A percentile compares a stretch with the other conserved stretches of the same genome.
phyloP scores from a whole-genome alignment of 2,888 invertebrate species.

The Pammene aurita region DNA sequence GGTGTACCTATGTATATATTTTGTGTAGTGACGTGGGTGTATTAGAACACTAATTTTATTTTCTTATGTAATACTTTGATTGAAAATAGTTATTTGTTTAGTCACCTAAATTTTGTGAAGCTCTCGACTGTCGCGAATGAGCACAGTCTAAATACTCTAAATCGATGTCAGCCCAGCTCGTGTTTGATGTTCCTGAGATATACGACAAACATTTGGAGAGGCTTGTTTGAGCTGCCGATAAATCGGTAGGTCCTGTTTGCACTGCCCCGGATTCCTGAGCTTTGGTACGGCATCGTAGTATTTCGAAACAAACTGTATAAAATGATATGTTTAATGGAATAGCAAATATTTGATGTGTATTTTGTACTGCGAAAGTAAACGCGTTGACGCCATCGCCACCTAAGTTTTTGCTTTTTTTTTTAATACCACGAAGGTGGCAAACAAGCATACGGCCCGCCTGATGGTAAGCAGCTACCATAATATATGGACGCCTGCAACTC shows the following conservation, averaged over 20 bases:
- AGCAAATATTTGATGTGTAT: constrained; percentile 56
- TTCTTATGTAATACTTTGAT: too few relatives aligned
- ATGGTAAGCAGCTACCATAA: too few relatives aligned
- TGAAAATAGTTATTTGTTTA: too few relatives aligned
- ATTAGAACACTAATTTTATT: neutral
- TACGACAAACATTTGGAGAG: constrained; percentile 59
- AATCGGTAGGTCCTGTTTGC: constrained; percentile 74
- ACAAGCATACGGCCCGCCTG: too few relatives aligned
- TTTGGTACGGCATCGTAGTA: constrained; percentile 67
- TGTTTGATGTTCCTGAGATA: constrained; percentile 48
- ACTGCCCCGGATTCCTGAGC: constrained; percentile 55
- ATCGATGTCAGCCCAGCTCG: neutral
- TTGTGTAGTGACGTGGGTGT: neutral
- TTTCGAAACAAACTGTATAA: constrained; percentile 67
- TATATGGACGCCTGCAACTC: too few relatives aligned
- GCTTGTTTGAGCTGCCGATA: constrained; percentile 73
- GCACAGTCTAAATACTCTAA: neutral
- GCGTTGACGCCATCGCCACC: constrained; percentile 35
- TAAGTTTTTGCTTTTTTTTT: constrained; percentile 11
- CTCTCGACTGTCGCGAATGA: neutral
- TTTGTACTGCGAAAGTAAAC: constrained; percentile 15
- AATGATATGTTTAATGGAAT: constrained; percentile 68
- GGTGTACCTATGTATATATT: too few relatives aligned
- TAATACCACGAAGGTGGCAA: too few relatives aligned
- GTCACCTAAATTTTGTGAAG: too few relatives aligned